Base-by-base conservation (phyloP, 1,140 invertebrate genomes). In the Papilio polyxenes region DNA sequence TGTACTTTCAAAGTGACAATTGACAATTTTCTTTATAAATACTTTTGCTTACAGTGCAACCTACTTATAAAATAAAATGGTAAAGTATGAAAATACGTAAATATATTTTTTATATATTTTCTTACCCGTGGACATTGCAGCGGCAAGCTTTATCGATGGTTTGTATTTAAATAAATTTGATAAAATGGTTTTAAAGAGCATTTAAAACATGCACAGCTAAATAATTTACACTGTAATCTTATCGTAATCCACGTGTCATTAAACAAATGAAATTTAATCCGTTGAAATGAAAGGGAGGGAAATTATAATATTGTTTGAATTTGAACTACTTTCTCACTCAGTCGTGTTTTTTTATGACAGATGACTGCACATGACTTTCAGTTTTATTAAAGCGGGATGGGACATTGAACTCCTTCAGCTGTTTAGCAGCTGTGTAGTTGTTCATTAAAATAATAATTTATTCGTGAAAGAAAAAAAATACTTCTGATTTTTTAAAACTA, bases 91-190 rank as follows among this genome's bases (percentile, higher is more conserved):
- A 20, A 20, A 59, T 31, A 31, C 23, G 23, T 31, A 31, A 31
- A 31, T 31, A 31, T 31, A 31, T 31, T 31, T 31, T 31, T 31
- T 1, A 1, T 31, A 31, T 1, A 31, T 31, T 31, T 31, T 31
- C 84, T 85, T 83, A 85, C 84, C 82, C 17, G 84, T 81, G 78
- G 82, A 83, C 84, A 85, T 85, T 77, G 82, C 44, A 53, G 79
- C 79, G 49, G 78, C 48, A 31, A 81, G 62, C 81, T 77, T 85
- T 53, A 82, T 65, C 81, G 48, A 69, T 37, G 74, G 65, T 31
- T 76, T 83, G 75, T 75, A 77, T 75, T 77, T 51, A 40, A 82
- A 82, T 49, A 81, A 78, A 59, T 37, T 76, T 65, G 76, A 82
- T 20, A 80, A 69, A 62, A 81, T 23, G n/a, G 81, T 56, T 31